These are phyloP conservation scores for Tympanoctomys barrerae DNA, from an alignment of 2,797 vertebrate species.

Conservation along the genomic window DNA sequence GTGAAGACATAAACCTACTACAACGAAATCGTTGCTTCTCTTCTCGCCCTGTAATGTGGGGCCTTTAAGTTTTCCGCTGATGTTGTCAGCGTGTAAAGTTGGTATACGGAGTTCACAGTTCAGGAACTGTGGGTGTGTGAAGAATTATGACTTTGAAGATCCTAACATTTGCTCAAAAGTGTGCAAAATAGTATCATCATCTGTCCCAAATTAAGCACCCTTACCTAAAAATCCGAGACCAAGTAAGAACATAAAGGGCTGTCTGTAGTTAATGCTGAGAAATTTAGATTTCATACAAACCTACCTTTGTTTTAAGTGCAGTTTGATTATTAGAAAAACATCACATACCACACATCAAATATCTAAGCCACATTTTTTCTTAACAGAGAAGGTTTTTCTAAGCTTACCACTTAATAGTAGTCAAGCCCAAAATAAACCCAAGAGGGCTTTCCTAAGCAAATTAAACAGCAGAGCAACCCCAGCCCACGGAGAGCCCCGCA, in stretches of 20 bases:
- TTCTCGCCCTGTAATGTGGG: not conserved
- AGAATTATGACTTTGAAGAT: conserved; percentile 19
- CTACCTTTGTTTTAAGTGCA: conserved; percentile 72
- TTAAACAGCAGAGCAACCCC: conserved; percentile 36
- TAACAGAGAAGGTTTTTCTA: conserved; percentile 74
- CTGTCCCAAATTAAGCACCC: not conserved
- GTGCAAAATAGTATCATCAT: not conserved
- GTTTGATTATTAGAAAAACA: conserved; percentile 56
- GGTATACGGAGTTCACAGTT: not conserved
- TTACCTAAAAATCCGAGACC: not conserved
- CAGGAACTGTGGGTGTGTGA: conserved; percentile 3
- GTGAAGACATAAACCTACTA: conserved; percentile 42
- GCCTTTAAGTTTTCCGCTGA: conserved; percentile 39
- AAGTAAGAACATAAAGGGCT: not conserved
- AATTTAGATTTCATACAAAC: conserved; percentile 64
- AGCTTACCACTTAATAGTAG: conserved; percentile 69
- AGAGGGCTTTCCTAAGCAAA: conserved; percentile 50
- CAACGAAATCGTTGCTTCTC: not conserved
- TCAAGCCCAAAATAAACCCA: conserved; percentile 79
- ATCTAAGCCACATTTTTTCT: conserved; percentile 62
- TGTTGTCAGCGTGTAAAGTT: not conserved
- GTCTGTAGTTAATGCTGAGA: not conserved
- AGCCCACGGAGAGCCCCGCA: not conserved
- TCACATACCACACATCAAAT: conserved; percentile 67
- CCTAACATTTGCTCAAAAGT: conserved; percentile 21